Base-by-base conservation (phyloP, 2,888 invertebrate species). In the Cremastobaeus sp. region DNA sequence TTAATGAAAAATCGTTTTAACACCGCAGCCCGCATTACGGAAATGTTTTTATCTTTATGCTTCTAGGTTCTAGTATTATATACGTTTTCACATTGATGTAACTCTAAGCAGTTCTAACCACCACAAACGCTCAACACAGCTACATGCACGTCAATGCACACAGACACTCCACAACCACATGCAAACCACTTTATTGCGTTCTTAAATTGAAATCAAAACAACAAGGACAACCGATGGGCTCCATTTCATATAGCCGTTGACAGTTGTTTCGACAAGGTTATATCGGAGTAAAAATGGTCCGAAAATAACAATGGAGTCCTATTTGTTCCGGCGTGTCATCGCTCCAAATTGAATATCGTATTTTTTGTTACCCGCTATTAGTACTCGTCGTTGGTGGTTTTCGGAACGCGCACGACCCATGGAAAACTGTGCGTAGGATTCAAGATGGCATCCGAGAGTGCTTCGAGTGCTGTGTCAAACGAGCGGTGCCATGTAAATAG, bases 371-470 rank as follows among this genome's bases (percentile, higher is more conserved):
- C n/a, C n/a, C n/a, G n/a, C n/a, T n/a, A n/a, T n/a, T n/a, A n/a
- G n/a, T n/a, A n/a, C n/a, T n/a, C n/a, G n/a, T n/a, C n/a, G n/a
- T n/a, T n/a, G n/a, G n/a, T n/a, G n/a, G 25, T n/a, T 14, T 59
- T 59, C 18, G 1, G 15, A 54, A 64, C 50, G 18, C 47, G 14
- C 15, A 30, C 25, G 37, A 54, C 28, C n/a, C 54, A 54, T 65
- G 70, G 55, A 17, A 62, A 70, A 70, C 62, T 55, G 54, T 65
- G 65, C 62, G 48, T 43, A 35, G 18, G 54, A 66, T 83, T 80
- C 86, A 88, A 88, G 87, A 88, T 88, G 88, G 88, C 88, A 85
- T 87, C 88, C 82, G 86, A 87, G 82, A 83, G 83, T 82, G 83
- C 83, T 83, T 80, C 79, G 81, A 83, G 83, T 82, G 84, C 85